Conservation (phyloP, 2,113 vertebrate species). For the Forbesichthys agassizii region DNA sequence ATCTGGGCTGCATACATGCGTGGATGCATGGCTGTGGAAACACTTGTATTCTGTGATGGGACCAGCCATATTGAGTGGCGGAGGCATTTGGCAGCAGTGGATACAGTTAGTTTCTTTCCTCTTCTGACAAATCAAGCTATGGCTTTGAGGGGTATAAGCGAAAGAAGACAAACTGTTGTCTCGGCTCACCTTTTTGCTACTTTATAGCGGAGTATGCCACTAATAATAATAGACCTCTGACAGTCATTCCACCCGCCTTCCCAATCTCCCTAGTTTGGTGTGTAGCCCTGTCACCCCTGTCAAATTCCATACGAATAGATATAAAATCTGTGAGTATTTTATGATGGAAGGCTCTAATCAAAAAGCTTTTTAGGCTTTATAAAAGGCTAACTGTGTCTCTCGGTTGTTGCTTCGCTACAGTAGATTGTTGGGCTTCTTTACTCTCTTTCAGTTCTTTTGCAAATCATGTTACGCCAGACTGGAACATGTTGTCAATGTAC, state of each 20-base stretch:
- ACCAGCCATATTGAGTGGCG: conserved; percentile 66
- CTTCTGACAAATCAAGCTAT: neutral
- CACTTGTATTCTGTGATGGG: conserved; percentile 53
- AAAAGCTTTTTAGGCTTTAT: neutral
- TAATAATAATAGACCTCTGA: neutral
- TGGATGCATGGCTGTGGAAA: conserved; percentile 55
- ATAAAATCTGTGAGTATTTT: neutral
- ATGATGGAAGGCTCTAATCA: neutral
- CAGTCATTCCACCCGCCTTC: neutral
- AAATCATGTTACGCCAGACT: too few relatives aligned
- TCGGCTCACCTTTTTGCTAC: neutral
- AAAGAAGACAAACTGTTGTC: neutral
- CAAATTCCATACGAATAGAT: conserved; percentile 6
- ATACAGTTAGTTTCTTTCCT: conserved; percentile 1
- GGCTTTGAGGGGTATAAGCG: neutral
- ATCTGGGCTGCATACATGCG: conserved; percentile 63
- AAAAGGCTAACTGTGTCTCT: conserved; percentile 2
- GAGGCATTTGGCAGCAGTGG: conserved; percentile 47
- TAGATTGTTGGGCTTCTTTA: too few relatives aligned
- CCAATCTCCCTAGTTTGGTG: neutral
- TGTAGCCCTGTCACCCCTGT: neutral
- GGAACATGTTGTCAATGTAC: too few relatives aligned
- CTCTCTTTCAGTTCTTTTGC: too few relatives aligned
- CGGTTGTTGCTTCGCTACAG: neutral
- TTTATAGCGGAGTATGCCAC: neutral